Conservation (phyloP, 35 echinoderm and acorn worm genomes). For the Apostichopus japonicus region DNA sequence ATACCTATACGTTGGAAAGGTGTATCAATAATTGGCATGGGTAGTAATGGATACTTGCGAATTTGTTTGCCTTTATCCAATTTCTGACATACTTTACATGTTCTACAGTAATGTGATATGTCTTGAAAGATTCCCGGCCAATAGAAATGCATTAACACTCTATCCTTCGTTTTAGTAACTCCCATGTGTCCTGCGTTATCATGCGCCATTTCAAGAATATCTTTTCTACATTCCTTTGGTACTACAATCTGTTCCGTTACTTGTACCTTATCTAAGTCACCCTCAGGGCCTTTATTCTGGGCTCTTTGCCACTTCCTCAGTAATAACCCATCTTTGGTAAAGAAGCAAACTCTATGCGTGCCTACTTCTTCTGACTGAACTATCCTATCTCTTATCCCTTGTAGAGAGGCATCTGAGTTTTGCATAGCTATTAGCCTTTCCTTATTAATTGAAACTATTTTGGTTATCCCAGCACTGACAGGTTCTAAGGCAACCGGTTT, state of each 20-base stretch:
- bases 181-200: neutral
- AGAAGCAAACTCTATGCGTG: neutral
- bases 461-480: neutral
- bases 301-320: neutral
- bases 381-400: neutral
- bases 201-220: neutral
- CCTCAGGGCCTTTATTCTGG: neutral
- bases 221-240: neutral
- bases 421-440: neutral
- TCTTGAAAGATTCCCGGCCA: neutral
- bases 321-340: neutral
- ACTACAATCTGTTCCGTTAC: neutral
- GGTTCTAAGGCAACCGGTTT: neutral
- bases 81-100: neutral
- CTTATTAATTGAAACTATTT: neutral
- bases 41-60: neutral
- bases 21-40: neutral
- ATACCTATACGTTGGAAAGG: slow-evolving; percentile 19
- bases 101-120: too few species aligned
- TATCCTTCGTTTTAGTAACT: neutral
- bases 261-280: neutral
- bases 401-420: neutral
- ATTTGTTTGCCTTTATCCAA: neutral
- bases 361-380: neutral
- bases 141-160: neutral